Percentiles rank a stretch among this genome's conserved stretches.
Conservation (phyloP, 2,888 invertebrate genomes). For the Thymelicus sylvestris region DNA sequence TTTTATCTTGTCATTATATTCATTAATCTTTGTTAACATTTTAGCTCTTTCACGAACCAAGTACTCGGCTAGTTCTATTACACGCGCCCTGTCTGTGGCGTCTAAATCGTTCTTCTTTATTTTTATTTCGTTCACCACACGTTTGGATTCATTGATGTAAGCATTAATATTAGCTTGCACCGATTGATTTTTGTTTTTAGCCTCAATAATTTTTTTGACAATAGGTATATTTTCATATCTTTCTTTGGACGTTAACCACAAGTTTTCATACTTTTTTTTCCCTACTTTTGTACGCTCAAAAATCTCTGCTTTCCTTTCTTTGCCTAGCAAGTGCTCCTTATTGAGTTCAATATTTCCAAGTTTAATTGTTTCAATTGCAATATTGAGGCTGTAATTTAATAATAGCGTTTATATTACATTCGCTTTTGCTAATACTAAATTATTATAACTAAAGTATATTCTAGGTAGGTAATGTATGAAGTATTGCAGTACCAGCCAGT, state of each 20-base stretch:
- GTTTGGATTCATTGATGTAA: constrained; percentile 52
- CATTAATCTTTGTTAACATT: constrained; percentile 49
- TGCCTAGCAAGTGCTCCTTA: constrained; percentile 61
- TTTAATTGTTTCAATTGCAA: constrained; percentile 60
- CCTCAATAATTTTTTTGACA: constrained; percentile 59
- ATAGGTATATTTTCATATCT: constrained; percentile 67
- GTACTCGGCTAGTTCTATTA: constrained; percentile 63
- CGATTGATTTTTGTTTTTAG: constrained; percentile 49
- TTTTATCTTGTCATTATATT: constrained; percentile 50
- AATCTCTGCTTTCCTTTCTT: constrained; percentile 57
- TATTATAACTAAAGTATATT: too few relatives aligned
- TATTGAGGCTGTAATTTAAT: constrained; percentile 55
- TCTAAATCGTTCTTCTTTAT: constrained; percentile 49
- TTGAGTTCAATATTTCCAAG: constrained; percentile 63
- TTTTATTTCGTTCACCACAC: constrained; percentile 52
- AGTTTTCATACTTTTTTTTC: constrained; percentile 64
- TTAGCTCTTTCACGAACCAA: constrained; percentile 59
- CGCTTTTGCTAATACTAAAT: too few relatives aligned
- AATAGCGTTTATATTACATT: not conserved
- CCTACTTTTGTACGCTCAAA: constrained; percentile 55
- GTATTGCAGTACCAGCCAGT: too few relatives aligned
- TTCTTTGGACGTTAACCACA: constrained; percentile 63
- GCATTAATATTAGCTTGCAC: constrained; percentile 51
- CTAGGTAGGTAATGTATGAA: too few relatives aligned
- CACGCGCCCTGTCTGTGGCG: constrained; percentile 53